Evolutionary conservation across 2,797 vertebrate species (phyloP), one percentile per base, ranked within the genome.

Genomic region (Falco rusticolus): DNA sequence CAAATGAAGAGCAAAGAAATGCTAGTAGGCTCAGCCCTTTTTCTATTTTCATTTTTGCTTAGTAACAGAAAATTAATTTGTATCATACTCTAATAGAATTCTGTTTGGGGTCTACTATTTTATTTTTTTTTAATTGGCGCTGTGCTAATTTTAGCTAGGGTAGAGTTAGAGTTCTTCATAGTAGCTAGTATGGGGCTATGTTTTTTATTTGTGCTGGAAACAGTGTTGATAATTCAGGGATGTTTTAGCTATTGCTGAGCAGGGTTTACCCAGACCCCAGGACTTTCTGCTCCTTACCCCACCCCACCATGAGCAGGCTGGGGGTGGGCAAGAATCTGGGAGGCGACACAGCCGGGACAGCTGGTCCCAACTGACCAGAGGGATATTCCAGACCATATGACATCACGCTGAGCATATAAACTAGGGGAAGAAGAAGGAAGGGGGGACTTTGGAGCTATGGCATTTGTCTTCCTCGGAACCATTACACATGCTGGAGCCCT

Each of bases 221-320:
- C 11, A 33, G 57, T 24, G 18, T 21, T 24, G 21, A 24, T 53
- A 74, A 68, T 4, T 13, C 31, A 74, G 34, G 33, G 16, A 59
- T 48, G 18, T 77, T 71, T 64, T 29, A 60, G 26, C 15, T 41
- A 51, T 14, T 39, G 63, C n/a, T 69, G 45, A 51, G 33, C 33
- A 69, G 14, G 0, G 0, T 24, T 57, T 47, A 41, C 13, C 28
- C 28, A 61, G 26, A 25, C 25, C 28, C 25, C 39, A 28, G 25
- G 10, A 11, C 41, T 41, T 41, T 41, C 41, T 41, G 41, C 41
- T 41, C 14, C 41, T 41, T 41, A 41, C 41, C 41, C 41, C 41
- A 41, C 41, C 41, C 41, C 41, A 41, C 41, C 41, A 41, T 14
- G 41, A 41, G 41, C 41, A 41, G 41, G 34, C 34, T 61, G 34